Conservation (phyloP, 2,888 invertebrate species). For the Sesamia inferens region DNA sequence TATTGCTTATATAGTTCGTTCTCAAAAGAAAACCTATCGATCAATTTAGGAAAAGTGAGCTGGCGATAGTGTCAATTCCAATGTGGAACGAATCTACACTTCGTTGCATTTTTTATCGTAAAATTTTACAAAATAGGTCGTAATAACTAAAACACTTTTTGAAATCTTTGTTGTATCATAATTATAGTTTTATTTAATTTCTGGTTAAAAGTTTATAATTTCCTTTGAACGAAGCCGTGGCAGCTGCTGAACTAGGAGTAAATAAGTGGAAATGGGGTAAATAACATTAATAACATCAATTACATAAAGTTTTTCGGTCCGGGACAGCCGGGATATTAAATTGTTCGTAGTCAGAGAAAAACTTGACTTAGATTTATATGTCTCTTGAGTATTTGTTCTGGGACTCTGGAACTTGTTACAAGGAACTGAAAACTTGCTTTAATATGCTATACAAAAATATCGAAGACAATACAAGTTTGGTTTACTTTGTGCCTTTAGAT, state of each 20-base stretch:
- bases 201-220: conserved; percentile 4
- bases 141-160: background rate
- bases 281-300: conserved; percentile 74
- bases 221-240: conserved; percentile 27
- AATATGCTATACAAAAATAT: conserved; percentile 64
- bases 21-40: background rate
- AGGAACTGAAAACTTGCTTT: conserved; percentile 65
- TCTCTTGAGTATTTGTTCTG: conserved; percentile 79
- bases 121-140: too few species aligned
- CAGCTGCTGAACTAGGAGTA: conserved; percentile 39
- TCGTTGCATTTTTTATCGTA: too few species aligned
- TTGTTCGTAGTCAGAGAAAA: conserved; percentile 76
- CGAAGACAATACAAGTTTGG: conserved; percentile 55
- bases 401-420: conserved; percentile 70
- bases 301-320: conserved; percentile 73
- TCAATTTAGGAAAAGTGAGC: background rate
- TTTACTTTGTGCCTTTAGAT: conserved; percentile 54
- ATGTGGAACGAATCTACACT: background rate
- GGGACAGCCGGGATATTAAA: conserved; percentile 68
- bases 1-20: background rate
- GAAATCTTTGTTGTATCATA: background rate
- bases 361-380: conserved; percentile 80
- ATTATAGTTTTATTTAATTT: conserved; percentile 7
- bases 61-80: background rate
- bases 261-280: conserved; percentile 49